Evolutionary conservation across 2,797 vertebrate genomes (phyloP).

Genomic region (Natrix natrix): DNA sequence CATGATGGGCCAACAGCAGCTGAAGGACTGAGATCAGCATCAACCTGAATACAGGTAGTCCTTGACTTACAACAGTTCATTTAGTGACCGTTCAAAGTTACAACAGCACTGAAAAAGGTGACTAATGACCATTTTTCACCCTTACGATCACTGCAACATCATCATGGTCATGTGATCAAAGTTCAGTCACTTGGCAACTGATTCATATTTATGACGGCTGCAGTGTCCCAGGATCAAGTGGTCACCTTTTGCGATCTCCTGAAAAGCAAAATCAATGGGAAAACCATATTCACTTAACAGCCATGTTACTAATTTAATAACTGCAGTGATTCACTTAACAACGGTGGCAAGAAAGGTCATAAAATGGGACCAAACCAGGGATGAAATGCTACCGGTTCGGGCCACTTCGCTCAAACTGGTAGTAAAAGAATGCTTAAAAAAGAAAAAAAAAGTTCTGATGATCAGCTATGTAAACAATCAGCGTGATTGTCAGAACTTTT

Average conservation of each 20-base stretch:
- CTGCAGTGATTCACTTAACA: neutral
- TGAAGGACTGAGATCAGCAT: neutral
- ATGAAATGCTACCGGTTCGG: too few relatives aligned
- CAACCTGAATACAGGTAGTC: neutral
- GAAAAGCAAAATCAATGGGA: neutral
- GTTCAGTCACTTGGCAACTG: neutral
- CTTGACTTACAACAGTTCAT: too few relatives aligned
- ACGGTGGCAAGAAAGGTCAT: too few relatives aligned
- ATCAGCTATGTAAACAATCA: too few relatives aligned
- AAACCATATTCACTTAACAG: neutral
- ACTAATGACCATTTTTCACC: neutral
- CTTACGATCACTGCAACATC: neutral
- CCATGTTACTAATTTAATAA: neutral
- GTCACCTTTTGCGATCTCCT: neutral
- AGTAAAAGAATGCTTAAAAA: too few relatives aligned
- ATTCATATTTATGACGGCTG: neutral
- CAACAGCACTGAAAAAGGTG: neutral
- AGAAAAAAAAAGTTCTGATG: too few relatives aligned
- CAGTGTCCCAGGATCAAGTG: neutral
- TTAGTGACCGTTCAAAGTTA: too few relatives aligned
- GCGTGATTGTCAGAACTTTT: too few relatives aligned
- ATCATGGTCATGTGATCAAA: neutral
- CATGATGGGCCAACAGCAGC: neutral
- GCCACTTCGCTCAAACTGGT: too few relatives aligned
- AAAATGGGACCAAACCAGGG: too few relatives aligned